These are phyloP conservation scores for Rhinolophus sinicus DNA, from an alignment of 2,113 vertebrate species.

Conservation along the genomic window DNA sequence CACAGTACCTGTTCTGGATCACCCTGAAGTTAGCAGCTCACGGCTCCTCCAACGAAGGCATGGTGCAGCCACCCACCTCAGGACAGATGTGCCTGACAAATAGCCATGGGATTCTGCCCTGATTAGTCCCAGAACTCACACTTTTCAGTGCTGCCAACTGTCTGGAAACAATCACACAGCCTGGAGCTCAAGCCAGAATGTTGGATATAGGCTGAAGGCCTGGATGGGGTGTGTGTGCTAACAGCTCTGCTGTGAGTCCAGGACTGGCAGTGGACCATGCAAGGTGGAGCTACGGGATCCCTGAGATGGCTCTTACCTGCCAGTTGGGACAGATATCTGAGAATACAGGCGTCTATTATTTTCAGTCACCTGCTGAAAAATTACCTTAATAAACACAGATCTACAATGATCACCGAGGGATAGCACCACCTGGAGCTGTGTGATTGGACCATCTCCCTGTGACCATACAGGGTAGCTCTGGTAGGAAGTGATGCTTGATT, in stretches of 20 bases:
- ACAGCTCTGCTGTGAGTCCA: neutral
- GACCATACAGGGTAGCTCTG: neutral
- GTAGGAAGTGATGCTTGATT: neutral
- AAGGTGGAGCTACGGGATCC: neutral
- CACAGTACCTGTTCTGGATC: neutral
- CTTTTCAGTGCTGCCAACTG: neutral
- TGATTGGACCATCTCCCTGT: neutral
- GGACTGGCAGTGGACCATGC: neutral
- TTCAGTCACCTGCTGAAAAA: neutral
- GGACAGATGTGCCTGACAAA: neutral
- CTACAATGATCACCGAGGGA: neutral
- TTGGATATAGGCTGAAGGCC: neutral
- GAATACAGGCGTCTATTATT: neutral
- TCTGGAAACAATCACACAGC: neutral
- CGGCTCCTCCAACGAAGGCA: neutral
- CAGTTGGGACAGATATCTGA: neutral
- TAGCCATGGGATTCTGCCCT: neutral
- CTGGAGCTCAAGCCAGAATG: neutral
- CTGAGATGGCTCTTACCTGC: neutral
- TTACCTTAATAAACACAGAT: neutral
- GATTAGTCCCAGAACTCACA: neutral
- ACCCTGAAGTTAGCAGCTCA: neutral
- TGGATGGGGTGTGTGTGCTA: too few species aligned
- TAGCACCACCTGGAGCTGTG: neutral
- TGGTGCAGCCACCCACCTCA: neutral